Base-by-base conservation (phyloP, 2,113 vertebrate species). In the Halcyon malimbica region DNA sequence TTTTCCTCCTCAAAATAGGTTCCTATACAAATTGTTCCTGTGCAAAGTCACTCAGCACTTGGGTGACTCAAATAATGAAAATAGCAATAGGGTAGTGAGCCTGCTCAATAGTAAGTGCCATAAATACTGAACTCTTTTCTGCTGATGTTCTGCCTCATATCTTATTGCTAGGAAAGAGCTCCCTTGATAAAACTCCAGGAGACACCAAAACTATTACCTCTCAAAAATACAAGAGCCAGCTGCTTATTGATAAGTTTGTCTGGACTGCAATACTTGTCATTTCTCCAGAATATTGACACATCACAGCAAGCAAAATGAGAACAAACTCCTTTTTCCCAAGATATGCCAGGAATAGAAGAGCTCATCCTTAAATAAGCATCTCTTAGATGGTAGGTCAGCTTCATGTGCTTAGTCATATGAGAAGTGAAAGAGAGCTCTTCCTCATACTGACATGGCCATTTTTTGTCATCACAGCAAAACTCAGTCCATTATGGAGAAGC, bases 181-280 rank as follows among this genome's bases (percentile, higher is more conserved):
- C 83, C 81, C 84, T 48, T 83, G 90, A 87, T 48, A 75, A 64
- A 93, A 68, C 44, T 79, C 48, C 13, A 44, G 54, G 86, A 87
- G 41, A 39, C 68, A 71, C 51, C 56, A 64, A 53, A 71, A 50
- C 37, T 83, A 31, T 89, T 82, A 69, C 25, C 59, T 89, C 44
- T 91, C 65, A 96, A 80, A 89, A 94, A 89, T 69, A 85, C 11
- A 53, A 87, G 53, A 92, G 63, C 31, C 89, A 90, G n/a, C 75
- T 89, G 59, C 67, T 95, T 29, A 69, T 50, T 70, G 28, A 39
- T 60, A 82, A 44, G 68, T 89, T 71, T 1, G 12, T 85, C 57
- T 89, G 56, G 50, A 76, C 68, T 0, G 0, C 35, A 79, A 13
- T 70, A 60, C 39, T 76, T 89, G 53, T 79, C 1, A 33, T 93